Evolutionary conservation across 2,797 vertebrate genomes (phyloP).

Genomic region (Sebastes itinus): DNA sequence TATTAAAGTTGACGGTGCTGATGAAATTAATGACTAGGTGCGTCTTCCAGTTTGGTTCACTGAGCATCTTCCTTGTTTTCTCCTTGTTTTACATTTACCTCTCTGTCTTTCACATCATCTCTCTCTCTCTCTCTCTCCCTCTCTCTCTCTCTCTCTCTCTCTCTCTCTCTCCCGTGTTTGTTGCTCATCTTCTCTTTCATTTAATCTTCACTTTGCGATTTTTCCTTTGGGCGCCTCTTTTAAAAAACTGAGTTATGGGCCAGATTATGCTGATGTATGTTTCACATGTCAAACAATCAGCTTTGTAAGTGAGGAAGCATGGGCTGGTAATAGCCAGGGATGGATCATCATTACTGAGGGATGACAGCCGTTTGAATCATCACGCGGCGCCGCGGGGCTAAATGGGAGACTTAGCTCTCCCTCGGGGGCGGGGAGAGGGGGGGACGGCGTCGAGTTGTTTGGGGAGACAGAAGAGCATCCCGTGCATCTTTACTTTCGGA

Average conservation of each 20-base stretch:
- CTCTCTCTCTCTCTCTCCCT: neutral
- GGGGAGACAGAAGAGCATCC: slow-evolving; percentile 23
- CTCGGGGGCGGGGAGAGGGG: neutral
- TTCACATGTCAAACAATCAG: slow-evolving; percentile 73
- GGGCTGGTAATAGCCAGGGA: slow-evolving; percentile 61
- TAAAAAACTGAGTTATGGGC: slow-evolving; percentile 63
- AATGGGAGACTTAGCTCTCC: slow-evolving; percentile 43
- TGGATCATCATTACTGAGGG: slow-evolving; percentile 74
- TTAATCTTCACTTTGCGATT: neutral
- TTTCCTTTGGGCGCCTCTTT: slow-evolving; percentile 30
- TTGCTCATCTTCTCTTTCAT: slow-evolving; percentile 10
- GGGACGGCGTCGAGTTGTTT: slow-evolving; percentile 29
- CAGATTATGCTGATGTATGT: slow-evolving; percentile 71
- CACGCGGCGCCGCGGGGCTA: slow-evolving; percentile 7
- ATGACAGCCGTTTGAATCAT: slow-evolving; percentile 72
- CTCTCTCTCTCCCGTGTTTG: neutral
- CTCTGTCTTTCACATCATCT: neutral
- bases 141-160: neutral
- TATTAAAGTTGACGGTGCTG: neutral
- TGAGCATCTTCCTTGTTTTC: too few species aligned
- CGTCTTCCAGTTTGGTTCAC: neutral
- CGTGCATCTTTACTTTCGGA: slow-evolving; percentile 15
- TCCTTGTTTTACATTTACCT: neutral
- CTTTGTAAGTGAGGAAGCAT: slow-evolving; percentile 67
- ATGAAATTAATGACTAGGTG: neutral